These are phyloP conservation scores for Lytechinus variegatus DNA, from an alignment of 35 echinoderm and acorn worm species.

Conservation along the genomic window DNA sequence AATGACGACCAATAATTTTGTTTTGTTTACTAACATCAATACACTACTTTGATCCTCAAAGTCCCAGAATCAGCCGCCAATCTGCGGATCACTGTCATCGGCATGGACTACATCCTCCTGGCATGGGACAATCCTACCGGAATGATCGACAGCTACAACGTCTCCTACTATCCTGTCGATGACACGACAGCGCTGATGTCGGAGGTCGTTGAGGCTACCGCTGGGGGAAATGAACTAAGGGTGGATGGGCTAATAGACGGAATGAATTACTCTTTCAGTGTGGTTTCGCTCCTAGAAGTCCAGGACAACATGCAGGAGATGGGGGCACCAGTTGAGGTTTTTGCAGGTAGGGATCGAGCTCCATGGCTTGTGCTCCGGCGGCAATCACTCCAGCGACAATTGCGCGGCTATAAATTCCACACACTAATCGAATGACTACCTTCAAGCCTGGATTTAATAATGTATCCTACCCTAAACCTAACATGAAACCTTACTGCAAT, in stretches of 20 bases:
- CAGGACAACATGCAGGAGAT: neutral
- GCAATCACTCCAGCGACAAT: too few species aligned
- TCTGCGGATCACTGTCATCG: neutral
- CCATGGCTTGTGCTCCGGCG: too few species aligned
- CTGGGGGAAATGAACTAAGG: neutral
- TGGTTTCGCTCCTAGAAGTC: conserved; percentile 28
- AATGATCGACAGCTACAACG: neutral
- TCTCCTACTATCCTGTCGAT: neutral
- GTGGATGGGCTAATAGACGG: neutral
- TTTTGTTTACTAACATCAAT: neutral
- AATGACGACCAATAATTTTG: too few species aligned
- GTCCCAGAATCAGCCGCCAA: conserved; percentile 8
- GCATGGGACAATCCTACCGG: conserved; percentile 21
- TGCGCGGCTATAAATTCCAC: too few species aligned
- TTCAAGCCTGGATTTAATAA: too few species aligned
- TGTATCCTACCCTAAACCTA: too few species aligned
- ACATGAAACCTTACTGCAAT: too few species aligned
- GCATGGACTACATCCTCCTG: neutral
- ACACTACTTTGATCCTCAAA: neutral
- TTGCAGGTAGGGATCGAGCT: neutral
- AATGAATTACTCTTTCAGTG: neutral
- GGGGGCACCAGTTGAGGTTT: neutral
- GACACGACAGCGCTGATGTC: neutral
- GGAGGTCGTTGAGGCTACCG: neutral
- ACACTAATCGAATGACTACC: too few species aligned